Percentiles rank a stretch among this genome's conserved stretches.
These are phyloP conservation scores for Oasisia sp. DNA, from an alignment of 2,888 invertebrate species.

Conservation along the genomic window DNA sequence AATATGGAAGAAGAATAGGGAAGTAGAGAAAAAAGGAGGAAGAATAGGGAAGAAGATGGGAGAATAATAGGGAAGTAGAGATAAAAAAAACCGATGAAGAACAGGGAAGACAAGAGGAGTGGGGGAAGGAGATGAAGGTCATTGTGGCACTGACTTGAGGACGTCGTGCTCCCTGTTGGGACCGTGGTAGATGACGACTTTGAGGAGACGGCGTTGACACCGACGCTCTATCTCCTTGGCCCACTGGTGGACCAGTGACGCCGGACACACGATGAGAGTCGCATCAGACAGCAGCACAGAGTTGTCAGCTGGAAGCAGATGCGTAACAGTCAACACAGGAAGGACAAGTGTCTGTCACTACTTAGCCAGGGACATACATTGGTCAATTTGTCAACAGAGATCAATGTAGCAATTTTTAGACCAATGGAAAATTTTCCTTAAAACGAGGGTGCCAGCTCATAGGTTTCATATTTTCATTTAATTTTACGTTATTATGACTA, in stretches of 20 bases:
- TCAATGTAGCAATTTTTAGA: too few relatives aligned
- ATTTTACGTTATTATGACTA: too few relatives aligned
- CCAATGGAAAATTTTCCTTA: too few relatives aligned
- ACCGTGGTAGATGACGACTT: constrained; percentile 84
- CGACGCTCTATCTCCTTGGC: constrained; percentile 79
- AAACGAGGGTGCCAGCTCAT: too few relatives aligned
- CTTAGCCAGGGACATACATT: neutral
- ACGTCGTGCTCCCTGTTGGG: constrained; percentile 72
- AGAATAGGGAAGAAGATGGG: neutral
- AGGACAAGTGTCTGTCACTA: neutral
- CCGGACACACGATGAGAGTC: constrained; percentile 88
- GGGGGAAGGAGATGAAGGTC: neutral
- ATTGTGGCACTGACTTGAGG: constrained; percentile 29
- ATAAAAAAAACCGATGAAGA: neutral
- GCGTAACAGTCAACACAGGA: neutral
- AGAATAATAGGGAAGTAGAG: neutral
- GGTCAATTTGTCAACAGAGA: too few relatives aligned
- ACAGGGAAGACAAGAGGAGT: neutral
- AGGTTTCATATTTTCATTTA: too few relatives aligned
- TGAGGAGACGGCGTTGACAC: constrained; percentile 70
- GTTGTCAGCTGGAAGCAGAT: constrained; percentile 49
- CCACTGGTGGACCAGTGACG: constrained; percentile 92
- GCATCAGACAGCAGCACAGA: constrained; percentile 54
- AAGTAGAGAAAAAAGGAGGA: neutral
- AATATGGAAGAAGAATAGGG: neutral